These are phyloP conservation scores for Xylocopa sonorina DNA, from an alignment of 1,140 invertebrate species.

Conservation along the genomic window DNA sequence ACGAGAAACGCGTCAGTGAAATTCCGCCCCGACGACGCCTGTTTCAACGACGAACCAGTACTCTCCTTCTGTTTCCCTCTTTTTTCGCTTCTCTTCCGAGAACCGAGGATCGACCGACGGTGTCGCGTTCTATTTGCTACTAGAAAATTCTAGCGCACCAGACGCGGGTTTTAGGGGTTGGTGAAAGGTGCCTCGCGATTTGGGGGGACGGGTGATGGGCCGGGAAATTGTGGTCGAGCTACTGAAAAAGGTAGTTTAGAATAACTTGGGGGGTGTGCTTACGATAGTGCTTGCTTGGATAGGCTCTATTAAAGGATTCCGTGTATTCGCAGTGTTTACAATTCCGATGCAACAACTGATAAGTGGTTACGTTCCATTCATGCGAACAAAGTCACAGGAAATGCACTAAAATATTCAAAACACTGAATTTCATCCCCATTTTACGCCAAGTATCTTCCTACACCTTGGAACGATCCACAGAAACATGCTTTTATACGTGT, in stretches of 20 bases:
- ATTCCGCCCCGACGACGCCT: constrained; percentile 24
- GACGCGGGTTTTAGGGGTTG: neutral
- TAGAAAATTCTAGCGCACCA: neutral
- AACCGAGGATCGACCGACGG: neutral
- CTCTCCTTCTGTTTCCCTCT: no score
- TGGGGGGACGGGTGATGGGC: neutral
- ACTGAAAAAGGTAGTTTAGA: no score
- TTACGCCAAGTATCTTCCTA: neutral
- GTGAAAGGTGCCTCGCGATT: neutral
- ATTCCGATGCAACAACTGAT: no score
- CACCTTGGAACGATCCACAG: neutral
- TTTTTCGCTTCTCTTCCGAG: neutral
- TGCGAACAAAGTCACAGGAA: no score
- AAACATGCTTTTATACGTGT: constrained; percentile 17
- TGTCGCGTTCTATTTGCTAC: neutral
- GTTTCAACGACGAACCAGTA: neutral
- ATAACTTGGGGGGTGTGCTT: no score
- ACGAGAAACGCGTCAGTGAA: constrained; percentile 52
- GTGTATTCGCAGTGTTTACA: no score
- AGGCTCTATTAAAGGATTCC: no score
- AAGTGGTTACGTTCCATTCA: no score
- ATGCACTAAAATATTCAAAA: no score
- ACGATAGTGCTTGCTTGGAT: no score
- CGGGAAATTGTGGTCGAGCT: neutral
- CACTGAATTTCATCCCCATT: no score